Evolutionary conservation across 2,797 vertebrate species (phyloP), one percentile per base, ranked within the genome.

Genomic region (Calcarius lapponicus): DNA sequence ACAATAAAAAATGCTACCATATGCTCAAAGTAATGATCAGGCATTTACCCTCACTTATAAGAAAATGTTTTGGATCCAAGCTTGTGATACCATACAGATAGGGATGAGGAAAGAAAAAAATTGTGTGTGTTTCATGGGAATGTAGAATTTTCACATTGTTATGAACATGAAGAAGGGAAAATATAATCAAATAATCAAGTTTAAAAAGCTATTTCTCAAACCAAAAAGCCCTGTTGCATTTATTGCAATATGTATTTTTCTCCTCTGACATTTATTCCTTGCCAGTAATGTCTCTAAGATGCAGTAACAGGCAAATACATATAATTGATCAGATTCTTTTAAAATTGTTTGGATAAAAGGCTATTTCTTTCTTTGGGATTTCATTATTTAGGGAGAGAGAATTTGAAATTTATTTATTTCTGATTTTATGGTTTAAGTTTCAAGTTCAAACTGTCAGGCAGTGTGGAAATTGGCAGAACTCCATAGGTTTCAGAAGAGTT

Each of bases 341-440:
- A 91, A 80, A 85, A 81, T 95, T 75, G 67, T 90, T 95, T 84
- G 43, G n/a, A 24, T 84, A 70, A 51, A 81, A 95, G 66, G 62
- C 54, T 94, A 94, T 70, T 86, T 20, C 74, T 96, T 92, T 93
- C 92, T 94, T 93, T 94, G 71, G 86, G 81, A 58, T 67, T 71
- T 64, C 48, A 66, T 86, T 88, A 56, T 85, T 95, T 74, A 70
- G 84, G 48, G 70, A 88, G 61, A 82, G 61, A 76, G 42, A 93
- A 93, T 94, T 93, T 89, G 84, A 93, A 92, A 86, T 84, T 87
- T 94, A 80, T 95, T 96, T 93, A 34, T 85, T 91, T 93, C 76
- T 96, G 76, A 83, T 93, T 90, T 93, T 92, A 73, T 88, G 76
- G 85, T 91, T 36, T 42, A 80, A 64, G 66, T 90, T 95, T 96